phyloP scores from a whole-genome alignment of 23 tunicate genomes.

The Ascidia mentula region DNA sequence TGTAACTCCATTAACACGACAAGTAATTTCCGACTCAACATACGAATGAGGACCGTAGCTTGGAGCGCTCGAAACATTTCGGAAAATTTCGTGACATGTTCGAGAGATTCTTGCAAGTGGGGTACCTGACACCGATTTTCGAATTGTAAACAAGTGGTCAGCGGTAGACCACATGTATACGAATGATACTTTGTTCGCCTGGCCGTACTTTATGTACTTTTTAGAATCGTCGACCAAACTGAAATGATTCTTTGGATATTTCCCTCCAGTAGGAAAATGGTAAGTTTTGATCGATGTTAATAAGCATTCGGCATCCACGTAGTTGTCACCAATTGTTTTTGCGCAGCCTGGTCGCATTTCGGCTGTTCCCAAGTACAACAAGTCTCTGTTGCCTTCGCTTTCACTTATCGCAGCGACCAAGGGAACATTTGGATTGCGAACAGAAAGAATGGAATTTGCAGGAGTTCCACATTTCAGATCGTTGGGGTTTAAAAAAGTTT shows the following conservation, averaged over 20 bases:
- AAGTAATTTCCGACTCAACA: conserved; percentile 14
- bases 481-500: neutral
- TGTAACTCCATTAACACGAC: neutral
- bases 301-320: neutral
- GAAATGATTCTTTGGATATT: neutral
- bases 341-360: neutral
- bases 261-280: neutral
- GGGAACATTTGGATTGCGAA: neutral
- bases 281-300: neutral
- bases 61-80: neutral
- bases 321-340: neutral
- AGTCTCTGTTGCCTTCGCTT: neutral
- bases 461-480: conserved; percentile 18
- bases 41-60: conserved; percentile 11
- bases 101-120: neutral
- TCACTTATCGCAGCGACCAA: neutral
- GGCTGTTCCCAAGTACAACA: conserved; percentile 30
- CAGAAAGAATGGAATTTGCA: neutral
- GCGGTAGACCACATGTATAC: neutral
- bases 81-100: neutral
- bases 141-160: neutral
- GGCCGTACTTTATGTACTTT: neutral
- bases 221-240: neutral
- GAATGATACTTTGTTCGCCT: neutral
- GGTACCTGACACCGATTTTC: no score